Base-by-base conservation (phyloP, 2,113 vertebrate species). In the Epinephelus cyanopodus region DNA sequence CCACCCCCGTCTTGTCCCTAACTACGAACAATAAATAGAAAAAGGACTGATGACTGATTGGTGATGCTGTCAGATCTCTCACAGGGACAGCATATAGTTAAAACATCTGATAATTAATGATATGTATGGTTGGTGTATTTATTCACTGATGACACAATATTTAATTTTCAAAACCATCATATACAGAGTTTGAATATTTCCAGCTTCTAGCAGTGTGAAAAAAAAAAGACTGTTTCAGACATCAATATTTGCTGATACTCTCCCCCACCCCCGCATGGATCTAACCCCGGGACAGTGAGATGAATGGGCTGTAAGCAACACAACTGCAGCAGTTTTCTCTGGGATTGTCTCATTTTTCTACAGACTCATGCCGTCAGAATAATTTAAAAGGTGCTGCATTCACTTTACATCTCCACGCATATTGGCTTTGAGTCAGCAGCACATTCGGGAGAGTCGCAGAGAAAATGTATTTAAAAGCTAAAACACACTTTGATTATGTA, bases 401-500 rank as follows among this genome's bases (percentile, higher is more conserved):
- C 56, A 6, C n/a, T 60, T 27, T 14, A 7, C 0, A 58, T 64
- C 2, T 69, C 76, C n/a, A 27, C 56, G 29, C 4, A 15, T n/a
- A 11, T 25, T 21, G 29, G 10, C 62, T 69, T 33, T 2, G 21
- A 53, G 12, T 29, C 58, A 39, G 33, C 27, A 62, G 58, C 71
- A 12, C 10, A 23, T 33, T 47, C n/a, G 5, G 45, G 14, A 37
- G 14, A 64, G n/a, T 62, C 29, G 12, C 27, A 18, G 42, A 15
- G 18, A 37, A 58, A 68, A 62, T 37, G 48, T 73, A 23, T 75
- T 83, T 48, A 64, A 37, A 63, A 37, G 42, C 29, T 37, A 14
- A 84, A 72, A 72, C 77, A 79, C 87, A 68, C 27, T 60, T 72
- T 76, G 58, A 79, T 90, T 81, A 64, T 81, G 88, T 88, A 83